A percentile compares a stretch with the other conserved stretches of the same genome.
Conservation (phyloP, 2,113 vertebrate genomes). For the Salvelinus sp. region DNA sequence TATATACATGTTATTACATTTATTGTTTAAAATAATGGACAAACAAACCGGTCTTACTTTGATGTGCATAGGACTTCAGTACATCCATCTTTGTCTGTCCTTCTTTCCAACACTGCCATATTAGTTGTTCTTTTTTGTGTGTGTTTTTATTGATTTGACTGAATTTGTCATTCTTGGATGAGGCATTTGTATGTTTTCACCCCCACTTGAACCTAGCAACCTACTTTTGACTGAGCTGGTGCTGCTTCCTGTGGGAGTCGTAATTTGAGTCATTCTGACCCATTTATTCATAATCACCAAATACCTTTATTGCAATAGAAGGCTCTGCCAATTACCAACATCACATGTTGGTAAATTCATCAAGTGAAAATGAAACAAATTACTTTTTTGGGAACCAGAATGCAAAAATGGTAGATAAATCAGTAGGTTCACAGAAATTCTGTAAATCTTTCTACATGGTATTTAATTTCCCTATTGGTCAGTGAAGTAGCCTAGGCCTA, state of each 20-base stretch:
- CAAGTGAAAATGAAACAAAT: not conserved
- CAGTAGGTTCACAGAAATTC: not conserved
- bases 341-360: not conserved
- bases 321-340: not conserved
- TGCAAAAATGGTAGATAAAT: not conserved
- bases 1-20: too few relatives aligned
- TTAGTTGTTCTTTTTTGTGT: not conserved
- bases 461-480: not conserved
- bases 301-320: too few relatives aligned
- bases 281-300: not conserved
- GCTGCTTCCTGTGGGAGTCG: not conserved
- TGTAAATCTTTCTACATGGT: not conserved
- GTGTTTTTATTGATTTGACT: too few relatives aligned
- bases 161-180: too few relatives aligned
- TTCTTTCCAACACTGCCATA: too few relatives aligned
- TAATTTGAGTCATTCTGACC: slow-evolving; percentile 7
- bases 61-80: too few relatives aligned
- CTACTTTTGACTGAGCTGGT: not conserved
- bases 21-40: too few relatives aligned
- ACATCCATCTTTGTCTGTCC: too few relatives aligned
- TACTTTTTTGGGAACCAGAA: not conserved
- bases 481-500: not conserved
- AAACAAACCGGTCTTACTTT: too few relatives aligned
- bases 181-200: too few relatives aligned
- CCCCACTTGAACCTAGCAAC: not conserved